Conservation (phyloP, 2,797 vertebrate species). For the Sebastes kiyomatsui region DNA sequence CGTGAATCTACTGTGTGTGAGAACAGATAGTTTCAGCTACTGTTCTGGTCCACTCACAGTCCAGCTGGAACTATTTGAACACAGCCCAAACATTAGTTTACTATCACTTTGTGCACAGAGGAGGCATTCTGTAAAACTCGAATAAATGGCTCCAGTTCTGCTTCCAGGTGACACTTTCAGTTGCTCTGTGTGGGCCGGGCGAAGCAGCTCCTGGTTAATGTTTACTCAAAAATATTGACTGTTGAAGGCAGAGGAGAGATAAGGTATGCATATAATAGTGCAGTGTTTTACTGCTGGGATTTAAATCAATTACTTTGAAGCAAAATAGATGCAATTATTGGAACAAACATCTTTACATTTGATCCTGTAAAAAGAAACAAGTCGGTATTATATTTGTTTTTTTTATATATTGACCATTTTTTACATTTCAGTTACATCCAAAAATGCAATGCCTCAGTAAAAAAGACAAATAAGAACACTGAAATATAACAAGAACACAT, state of each 20-base stretch:
- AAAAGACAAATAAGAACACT: conserved; percentile 5
- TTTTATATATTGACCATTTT: conserved; percentile 25
- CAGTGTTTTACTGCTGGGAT: not conserved
- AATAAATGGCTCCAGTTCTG: not conserved
- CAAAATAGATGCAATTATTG: not conserved
- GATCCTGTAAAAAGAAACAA: not conserved
- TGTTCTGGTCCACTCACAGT: conserved; percentile 12
- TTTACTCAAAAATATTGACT: conserved; percentile 69
- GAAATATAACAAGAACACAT: conserved; percentile 17
- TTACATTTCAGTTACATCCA: conserved; percentile 7
- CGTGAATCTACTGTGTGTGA: not conserved
- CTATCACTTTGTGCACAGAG: not conserved
- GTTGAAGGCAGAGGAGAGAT: conserved; percentile 22
- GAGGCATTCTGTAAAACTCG: not conserved
- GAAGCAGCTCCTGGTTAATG: conserved; percentile 71
- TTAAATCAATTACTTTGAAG: not conserved
- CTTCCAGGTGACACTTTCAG: not conserved
- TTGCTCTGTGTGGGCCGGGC: conserved; percentile 21
- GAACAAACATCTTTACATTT: not conserved
- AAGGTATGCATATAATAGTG: conserved; percentile 12
- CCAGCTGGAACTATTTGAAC: not conserved
- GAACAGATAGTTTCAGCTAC: conserved; percentile 18
- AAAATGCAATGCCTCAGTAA: not conserved
- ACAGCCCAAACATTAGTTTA: conserved; percentile 11
- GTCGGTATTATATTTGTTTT: not conserved